Evolutionary conservation across 1,140 invertebrate genomes (phyloP).

Genomic region (Copidosoma floridanum): DNA sequence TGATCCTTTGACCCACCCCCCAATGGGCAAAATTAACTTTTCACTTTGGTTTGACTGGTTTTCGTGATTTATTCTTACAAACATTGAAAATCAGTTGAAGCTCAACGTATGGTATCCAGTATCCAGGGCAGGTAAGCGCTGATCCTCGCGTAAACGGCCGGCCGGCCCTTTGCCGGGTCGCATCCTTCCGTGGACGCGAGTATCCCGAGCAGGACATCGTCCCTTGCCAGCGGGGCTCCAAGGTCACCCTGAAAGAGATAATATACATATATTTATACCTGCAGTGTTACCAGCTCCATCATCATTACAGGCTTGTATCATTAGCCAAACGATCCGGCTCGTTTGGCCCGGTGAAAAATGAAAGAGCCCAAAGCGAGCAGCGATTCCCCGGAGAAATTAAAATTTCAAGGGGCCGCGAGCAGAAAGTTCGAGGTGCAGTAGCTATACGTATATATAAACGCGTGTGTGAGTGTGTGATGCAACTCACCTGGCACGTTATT

Average conservation of each 20-base stretch:
- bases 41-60: too few species aligned
- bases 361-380: neutral
- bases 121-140: slow-evolving; percentile 45
- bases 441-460: neutral
- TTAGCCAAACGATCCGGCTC: too few species aligned
- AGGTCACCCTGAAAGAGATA: slow-evolving; percentile 34
- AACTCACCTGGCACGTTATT: slow-evolving; percentile 55
- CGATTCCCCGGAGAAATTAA: neutral
- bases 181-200: slow-evolving; percentile 58
- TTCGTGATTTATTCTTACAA: too few species aligned
- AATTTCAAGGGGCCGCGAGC: too few species aligned
- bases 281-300: too few species aligned
- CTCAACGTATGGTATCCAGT: too few species aligned
- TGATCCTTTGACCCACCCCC: too few species aligned
- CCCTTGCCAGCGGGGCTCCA: slow-evolving; percentile 36
- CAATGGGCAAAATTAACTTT: too few species aligned
- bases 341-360: neutral
- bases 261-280: neutral
- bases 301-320: too few species aligned
- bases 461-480: neutral
- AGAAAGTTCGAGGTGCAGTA: too few species aligned
- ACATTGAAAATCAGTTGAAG: too few species aligned
- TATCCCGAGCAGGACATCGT: slow-evolving; percentile 47
- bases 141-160: slow-evolving; percentile 60
- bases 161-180: slow-evolving; percentile 55